phyloP scores from a whole-genome alignment of 2,888 invertebrate species.

The Idaea straminata region DNA sequence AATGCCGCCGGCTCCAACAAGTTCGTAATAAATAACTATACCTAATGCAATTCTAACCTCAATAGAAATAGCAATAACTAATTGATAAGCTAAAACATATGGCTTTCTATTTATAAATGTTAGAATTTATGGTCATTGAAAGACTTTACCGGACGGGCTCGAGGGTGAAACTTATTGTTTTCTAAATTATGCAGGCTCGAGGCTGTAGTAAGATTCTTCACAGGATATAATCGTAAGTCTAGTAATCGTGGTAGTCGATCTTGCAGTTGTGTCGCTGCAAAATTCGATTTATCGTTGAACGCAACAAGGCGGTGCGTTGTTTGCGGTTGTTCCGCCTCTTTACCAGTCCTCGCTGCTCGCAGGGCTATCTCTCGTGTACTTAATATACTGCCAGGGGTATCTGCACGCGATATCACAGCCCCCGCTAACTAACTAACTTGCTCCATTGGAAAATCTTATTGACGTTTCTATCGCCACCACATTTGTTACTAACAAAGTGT shows the following conservation, averaged over 20 bases:
- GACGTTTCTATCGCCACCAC: conserved; percentile 33
- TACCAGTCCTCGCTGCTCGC: conserved; percentile 40
- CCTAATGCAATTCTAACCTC: conserved; percentile 6
- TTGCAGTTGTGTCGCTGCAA: conserved; percentile 63
- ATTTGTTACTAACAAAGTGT: conserved; percentile 12
- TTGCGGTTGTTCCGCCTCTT: conserved; percentile 55
- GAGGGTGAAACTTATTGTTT: conserved; percentile 33
- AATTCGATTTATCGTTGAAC: conserved; percentile 64
- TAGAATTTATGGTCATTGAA: conserved; percentile 36
- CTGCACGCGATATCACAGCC: conserved; percentile 56
- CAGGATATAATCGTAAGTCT: conserved; percentile 53
- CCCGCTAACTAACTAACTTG: conserved; percentile 58
- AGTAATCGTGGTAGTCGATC: conserved; percentile 62
- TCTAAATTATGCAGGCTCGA: conserved; percentile 38
- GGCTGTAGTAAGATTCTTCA: conserved; percentile 44
- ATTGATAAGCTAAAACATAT: conserved; percentile 39
- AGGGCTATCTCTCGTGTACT: conserved; percentile 50
- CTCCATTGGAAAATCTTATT: conserved; percentile 48
- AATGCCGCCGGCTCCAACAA: not conserved
- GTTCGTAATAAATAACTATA: not conserved
- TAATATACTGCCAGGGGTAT: conserved; percentile 50
- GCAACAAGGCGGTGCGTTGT: conserved; percentile 65
- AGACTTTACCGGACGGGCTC: conserved; percentile 26
- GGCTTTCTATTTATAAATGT: conserved; percentile 41
- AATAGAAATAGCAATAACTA: conserved; percentile 36